Percentiles rank a stretch among this genome's conserved stretches.
These are phyloP conservation scores for Apotomis capreana DNA, from an alignment of 2,888 invertebrate genomes.

Conservation along the genomic window DNA sequence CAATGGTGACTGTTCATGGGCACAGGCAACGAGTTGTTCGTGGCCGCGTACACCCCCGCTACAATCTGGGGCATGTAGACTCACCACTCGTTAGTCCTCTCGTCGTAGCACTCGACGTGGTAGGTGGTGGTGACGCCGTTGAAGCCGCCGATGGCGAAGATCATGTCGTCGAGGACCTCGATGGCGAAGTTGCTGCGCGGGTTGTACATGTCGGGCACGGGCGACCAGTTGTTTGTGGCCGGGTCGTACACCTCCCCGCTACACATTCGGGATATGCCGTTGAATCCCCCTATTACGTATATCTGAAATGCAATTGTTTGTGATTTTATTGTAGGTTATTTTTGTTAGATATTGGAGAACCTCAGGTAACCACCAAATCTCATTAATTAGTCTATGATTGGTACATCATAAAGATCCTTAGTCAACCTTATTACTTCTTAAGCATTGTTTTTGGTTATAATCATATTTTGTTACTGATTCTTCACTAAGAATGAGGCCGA, in stretches of 20 bases:
- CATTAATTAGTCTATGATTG: no score
- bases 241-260: constrained; percentile 95
- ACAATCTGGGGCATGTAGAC: constrained; percentile 2
- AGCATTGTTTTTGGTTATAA: no score
- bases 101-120: constrained; percentile 96
- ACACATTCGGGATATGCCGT: constrained; percentile 94
- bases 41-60: no score
- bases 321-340: neutral
- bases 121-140: constrained; percentile 96
- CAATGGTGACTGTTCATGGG: no score
- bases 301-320: constrained; percentile 65
- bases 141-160: constrained; percentile 97
- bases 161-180: constrained; percentile 96
- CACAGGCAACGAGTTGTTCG: no score
- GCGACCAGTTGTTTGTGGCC: constrained; percentile 89
- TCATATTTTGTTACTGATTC: no score
- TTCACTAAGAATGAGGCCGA: no score
- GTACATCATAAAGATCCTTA: no score
- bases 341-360: no score
- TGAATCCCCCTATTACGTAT: constrained; percentile 94
- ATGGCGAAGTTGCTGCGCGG: constrained; percentile 96
- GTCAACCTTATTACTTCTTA: no score
- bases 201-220: constrained; percentile 94
- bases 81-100: constrained; percentile 91
- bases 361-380: no score